Evolutionary conservation across 2,888 invertebrate species (phyloP), one percentile per base, ranked within the genome.

Genomic region (Drosophila dives): DNA sequence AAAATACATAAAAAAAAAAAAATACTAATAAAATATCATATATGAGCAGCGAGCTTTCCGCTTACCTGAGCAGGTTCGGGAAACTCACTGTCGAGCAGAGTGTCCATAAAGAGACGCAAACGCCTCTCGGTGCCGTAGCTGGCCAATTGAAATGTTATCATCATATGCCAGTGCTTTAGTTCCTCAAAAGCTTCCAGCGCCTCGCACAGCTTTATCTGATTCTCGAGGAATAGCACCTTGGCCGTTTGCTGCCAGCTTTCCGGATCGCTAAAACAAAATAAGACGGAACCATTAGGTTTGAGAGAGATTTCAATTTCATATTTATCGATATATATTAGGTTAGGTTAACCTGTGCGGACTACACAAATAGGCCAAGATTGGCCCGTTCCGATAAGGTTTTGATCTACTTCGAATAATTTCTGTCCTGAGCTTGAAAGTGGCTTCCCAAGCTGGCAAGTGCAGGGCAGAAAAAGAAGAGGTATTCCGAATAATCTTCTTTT

Each of bases 11-110:
- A 38, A 38, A 38, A 36, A 29, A 6, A 29, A 23, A 23, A 23
- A 23, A 23, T 23, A 2, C 23, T 10, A 40, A 10, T 40, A 4
- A 10, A 40, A 29, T 29, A 29, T 3, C n/a, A n/a, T n/a, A n/a
- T n/a, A 40, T 11, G 11, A 11, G n/a, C 5, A n/a, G n/a, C n/a
- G 42, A 42, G 20, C 7, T 2, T 32, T 10, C 4, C 2, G 15
- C 12, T 45, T 38, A 84, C 82, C 72, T 75, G 72, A 0, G 62
- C 60, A 17, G 94, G 93, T 92, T 96, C 96, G 94, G 96, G 77
- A 29, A 85, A 83, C 29, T 80, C 94, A 26, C 49, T 63, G 40
- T 72, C 74, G 3, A 93, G 76, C 23, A 93, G 78, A 64, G 92
- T 91, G 64, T 93, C 92, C 5, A 93, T 84, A 12, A 93, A 80